Base-by-base conservation (phyloP, 2,888 invertebrate species). In the Auanema freiburgensis region DNA sequence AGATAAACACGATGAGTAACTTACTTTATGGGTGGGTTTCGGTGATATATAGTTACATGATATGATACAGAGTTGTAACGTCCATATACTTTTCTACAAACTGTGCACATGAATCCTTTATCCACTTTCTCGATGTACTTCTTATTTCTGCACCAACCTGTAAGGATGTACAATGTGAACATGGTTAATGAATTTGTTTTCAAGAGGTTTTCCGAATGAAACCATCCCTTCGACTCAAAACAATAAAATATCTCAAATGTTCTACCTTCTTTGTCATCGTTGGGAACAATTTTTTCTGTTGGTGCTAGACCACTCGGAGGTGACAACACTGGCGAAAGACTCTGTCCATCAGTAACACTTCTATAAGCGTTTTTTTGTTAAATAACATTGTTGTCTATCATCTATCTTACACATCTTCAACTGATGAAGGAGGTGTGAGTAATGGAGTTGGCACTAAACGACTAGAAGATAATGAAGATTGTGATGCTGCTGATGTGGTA, bases 1-100 rank as follows among this genome's bases (percentile, higher is more conserved):
- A 21, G 12, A 2, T 6, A 23, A 52, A 18, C 16, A 2, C 16
- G 14, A 16, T 41, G 10, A 51, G n/a, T 43, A 21, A 16, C 60
- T 43, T 24, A 72, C 71, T 66, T 70, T 61, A 84, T 83, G 25
- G 83, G 83, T 40, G 83, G 83, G 59, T 83, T 83, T 24, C 83
- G 78, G 66, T 83, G 83, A 69, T 83, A 83, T 66, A 83, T 84
- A 61, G 83, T 83, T 52, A 83, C 83, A 66, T 83, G 83, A 63
- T 83, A 83, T 24, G 77, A 77, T n/a, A 83, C 83, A 10, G 79
- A 80, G 66, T 83, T 83, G 76, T 83, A 83, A 25, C 83, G 67
- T 11, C 74, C 71, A 68, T 81, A 82, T 42, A 80, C 76, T 69
- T 83, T 83, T 59, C 72, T 69, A 66, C 83, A 83, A 11, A 83